Percentiles rank a stretch among this genome's conserved stretches.
Conservation (phyloP, 2,113 vertebrate species). For the Platichthys stellatus region DNA sequence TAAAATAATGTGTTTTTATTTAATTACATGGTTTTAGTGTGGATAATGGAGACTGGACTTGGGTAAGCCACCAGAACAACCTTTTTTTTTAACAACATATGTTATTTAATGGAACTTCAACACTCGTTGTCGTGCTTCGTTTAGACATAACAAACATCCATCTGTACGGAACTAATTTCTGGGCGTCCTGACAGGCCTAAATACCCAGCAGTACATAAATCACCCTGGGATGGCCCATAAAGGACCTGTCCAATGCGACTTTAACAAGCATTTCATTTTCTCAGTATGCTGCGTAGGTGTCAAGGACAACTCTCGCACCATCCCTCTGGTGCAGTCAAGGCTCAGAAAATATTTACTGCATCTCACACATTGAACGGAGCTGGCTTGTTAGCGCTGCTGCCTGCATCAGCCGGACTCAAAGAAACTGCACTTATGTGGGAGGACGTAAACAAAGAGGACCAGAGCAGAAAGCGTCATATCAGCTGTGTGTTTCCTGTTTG, state of each 20-base stretch:
- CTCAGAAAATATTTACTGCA: constrained; percentile 80
- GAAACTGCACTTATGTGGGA: constrained; percentile 30
- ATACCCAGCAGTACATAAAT: constrained; percentile 34
- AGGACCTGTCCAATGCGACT: constrained; percentile 57
- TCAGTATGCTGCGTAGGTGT: constrained; percentile 57
- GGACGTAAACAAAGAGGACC: constrained; percentile 14
- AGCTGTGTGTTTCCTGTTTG: not conserved
- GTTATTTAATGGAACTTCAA: constrained; percentile 9
- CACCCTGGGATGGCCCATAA: constrained; percentile 37
- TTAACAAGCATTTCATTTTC: constrained; percentile 70
- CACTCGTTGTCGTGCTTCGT: not conserved
- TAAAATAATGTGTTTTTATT: too few relatives aligned
- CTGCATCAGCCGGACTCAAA: constrained; percentile 21
- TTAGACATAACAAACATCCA: constrained; percentile 10
- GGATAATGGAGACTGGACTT: not conserved
- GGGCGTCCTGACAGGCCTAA: constrained; percentile 41
- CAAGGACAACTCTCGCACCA: constrained; percentile 64
- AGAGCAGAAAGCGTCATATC: not conserved
- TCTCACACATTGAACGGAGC: constrained; percentile 52
- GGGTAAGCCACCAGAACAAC: not conserved
- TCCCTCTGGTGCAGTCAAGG: constrained; percentile 76
- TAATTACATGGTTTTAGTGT: not conserved
- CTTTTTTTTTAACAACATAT: not conserved
- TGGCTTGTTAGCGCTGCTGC: constrained; percentile 52
- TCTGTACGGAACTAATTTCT: constrained; percentile 25